phyloP scores from a whole-genome alignment of 2,888 invertebrate species.

The Phengaris arion region DNA sequence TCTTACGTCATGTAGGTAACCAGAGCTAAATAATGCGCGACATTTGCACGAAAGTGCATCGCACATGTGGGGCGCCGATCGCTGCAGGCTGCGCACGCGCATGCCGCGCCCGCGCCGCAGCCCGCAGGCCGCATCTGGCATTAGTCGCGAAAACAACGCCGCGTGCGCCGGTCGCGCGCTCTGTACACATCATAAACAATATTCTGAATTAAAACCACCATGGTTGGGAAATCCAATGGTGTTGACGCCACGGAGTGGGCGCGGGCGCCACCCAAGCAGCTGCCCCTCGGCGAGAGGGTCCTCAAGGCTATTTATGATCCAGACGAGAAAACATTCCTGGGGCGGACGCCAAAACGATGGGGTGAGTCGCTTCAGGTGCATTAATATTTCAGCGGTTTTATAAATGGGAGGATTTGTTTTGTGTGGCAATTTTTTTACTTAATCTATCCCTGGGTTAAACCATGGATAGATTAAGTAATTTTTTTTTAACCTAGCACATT shows the following conservation, averaged over 20 bases:
- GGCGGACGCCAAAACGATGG: conserved; percentile 69
- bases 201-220: conserved; percentile 37
- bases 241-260: conserved; percentile 60
- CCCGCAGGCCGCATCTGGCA: conserved; percentile 30
- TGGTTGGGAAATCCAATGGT: conserved; percentile 62
- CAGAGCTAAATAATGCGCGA: conserved; percentile 4
- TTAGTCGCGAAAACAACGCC: conserved; percentile 43
- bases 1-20: conserved; percentile 12
- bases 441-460: no score
- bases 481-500: no score
- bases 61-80: conserved; percentile 35
- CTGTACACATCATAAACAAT: neutral
- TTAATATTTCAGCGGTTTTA: neutral
- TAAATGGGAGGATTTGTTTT: no score
- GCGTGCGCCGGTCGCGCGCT: conserved; percentile 44
- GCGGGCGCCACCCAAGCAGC: conserved; percentile 56
- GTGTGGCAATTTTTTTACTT: no score
- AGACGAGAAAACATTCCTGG: conserved; percentile 64
- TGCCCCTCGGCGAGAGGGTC: conserved; percentile 50
- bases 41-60: conserved; percentile 16
- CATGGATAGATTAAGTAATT: no score
- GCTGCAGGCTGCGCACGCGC: conserved; percentile 10
- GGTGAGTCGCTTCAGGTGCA: conserved; percentile 51
- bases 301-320: conserved; percentile 60
- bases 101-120: neutral